Conservation (phyloP, 2,888 invertebrate species). For the Drosophila mercatorum region DNA sequence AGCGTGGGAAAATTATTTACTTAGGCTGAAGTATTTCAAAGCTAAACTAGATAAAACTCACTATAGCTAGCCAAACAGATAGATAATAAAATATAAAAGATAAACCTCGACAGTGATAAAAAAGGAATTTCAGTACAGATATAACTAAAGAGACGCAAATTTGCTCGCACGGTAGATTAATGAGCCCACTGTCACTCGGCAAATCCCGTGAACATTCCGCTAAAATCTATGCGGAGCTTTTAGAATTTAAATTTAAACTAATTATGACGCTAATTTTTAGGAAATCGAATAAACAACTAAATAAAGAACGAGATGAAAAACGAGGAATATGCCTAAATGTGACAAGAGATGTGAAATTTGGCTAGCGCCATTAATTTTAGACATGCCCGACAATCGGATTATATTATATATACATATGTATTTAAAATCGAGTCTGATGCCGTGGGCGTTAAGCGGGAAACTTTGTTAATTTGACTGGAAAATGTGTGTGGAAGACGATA, state of each 20-base stretch:
- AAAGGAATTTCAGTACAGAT: constrained; percentile 46
- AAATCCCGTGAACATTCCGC: constrained; percentile 31
- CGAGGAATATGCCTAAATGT: constrained; percentile 54
- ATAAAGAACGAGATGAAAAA: constrained; percentile 48
- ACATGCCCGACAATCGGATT: constrained; percentile 56
- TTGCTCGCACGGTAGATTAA: constrained; percentile 37
- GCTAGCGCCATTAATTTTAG: constrained; percentile 58
- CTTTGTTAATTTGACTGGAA: constrained; percentile 28
- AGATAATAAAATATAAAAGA: constrained; percentile 37
- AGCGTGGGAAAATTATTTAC: constrained; percentile 75
- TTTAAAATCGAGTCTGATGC: constrained; percentile 26
- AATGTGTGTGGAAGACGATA: constrained; percentile 5
- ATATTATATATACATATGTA: constrained; percentile 28
- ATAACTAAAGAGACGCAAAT: constrained; percentile 21
- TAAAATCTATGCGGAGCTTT: constrained; percentile 41
- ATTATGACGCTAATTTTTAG: constrained; percentile 65
- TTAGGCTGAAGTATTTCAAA: constrained; percentile 14
- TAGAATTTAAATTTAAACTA: constrained; percentile 65
- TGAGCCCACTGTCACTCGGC: constrained; percentile 54
- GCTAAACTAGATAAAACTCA: constrained; percentile 18
- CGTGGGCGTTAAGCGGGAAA: constrained; percentile 58
- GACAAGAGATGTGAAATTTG: constrained; percentile 51
- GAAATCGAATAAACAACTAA: constrained; percentile 38
- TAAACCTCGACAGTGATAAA: constrained; percentile 30
- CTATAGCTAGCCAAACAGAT: constrained; percentile 23